Evolutionary conservation across 2,888 invertebrate species (phyloP).

Genomic region (Perdita meconis): DNA sequence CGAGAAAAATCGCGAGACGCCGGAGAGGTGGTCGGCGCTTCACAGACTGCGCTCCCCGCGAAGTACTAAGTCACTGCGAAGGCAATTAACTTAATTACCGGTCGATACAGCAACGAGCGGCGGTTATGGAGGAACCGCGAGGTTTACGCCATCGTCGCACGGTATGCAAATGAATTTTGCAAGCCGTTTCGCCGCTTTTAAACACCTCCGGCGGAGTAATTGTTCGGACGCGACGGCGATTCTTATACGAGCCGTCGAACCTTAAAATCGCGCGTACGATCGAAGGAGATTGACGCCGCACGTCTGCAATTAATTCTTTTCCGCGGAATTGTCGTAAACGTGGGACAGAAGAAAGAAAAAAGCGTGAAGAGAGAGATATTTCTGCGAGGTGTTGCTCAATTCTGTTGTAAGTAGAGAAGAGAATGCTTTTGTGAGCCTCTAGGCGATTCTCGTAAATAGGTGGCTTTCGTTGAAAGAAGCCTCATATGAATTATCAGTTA

Average conservation of each 20-base stretch:
- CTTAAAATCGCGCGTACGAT: constrained; percentile 7
- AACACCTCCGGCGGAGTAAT: constrained; percentile 31
- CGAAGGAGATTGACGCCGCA: neutral
- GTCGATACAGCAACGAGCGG: constrained; percentile 61
- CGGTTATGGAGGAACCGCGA: constrained; percentile 45
- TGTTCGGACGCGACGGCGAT: constrained; percentile 26
- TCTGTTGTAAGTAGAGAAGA: neutral
- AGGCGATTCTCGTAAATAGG: neutral
- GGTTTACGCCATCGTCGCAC: constrained; percentile 42
- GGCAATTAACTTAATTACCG: constrained; percentile 73
- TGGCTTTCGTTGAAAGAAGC: neutral
- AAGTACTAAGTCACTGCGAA: constrained; percentile 59
- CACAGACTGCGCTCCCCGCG: constrained; percentile 39
- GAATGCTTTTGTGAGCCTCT: constrained; percentile 2
- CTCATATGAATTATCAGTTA: constrained; percentile 28
- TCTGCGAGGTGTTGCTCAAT: constrained; percentile 2
- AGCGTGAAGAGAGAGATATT: neutral
- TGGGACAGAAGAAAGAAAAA: neutral
- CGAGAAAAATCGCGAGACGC: constrained; percentile 27
- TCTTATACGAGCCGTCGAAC: constrained; percentile 20
- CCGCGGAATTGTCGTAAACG: constrained; percentile 23
- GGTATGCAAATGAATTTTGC: constrained; percentile 63
- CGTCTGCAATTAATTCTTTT: constrained; percentile 35
- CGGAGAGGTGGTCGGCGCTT: constrained; percentile 5
- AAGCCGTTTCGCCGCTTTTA: constrained; percentile 19